Evolutionary conservation across 2,113 vertebrate genomes (phyloP).

Genomic region (Chlorocebus sabaeus): DNA sequence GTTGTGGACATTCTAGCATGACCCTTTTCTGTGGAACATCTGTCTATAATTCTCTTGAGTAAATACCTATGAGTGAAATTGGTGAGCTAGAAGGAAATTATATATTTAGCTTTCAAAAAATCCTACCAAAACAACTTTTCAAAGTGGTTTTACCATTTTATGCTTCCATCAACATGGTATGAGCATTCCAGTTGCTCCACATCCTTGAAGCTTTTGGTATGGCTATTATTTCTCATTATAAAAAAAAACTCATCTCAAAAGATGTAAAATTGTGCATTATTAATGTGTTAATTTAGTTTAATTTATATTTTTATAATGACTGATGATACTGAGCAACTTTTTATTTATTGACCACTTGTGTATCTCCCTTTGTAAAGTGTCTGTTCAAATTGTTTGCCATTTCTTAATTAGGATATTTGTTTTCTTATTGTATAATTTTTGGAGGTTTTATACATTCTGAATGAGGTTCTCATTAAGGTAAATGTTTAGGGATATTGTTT

Average conservation of each 20-base stretch:
- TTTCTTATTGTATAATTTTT: not conserved
- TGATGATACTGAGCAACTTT: not conserved
- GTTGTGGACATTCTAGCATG: not conserved
- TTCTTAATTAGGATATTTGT: not conserved
- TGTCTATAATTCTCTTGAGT: not conserved
- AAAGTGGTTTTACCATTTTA: not conserved
- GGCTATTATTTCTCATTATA: not conserved
- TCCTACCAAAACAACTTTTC: not conserved
- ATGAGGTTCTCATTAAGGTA: not conserved
- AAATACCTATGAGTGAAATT: not conserved
- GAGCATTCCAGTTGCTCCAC: not conserved
- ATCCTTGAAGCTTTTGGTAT: not conserved
- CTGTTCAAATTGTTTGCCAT: not conserved
- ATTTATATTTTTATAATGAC: not conserved
- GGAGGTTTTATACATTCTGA: not conserved
- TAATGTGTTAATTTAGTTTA: not conserved
- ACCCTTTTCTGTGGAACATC: not conserved
- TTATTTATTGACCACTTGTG: not conserved
- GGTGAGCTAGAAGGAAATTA: not conserved
- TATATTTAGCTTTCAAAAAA: not conserved
- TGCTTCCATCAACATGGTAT: not conserved
- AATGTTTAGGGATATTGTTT: not conserved
- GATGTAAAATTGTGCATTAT: not conserved
- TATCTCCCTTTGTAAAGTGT: not conserved
- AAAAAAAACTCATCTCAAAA: not conserved